Conservation (phyloP, 2,888 invertebrate genomes). For the Ariolimax columbianus region DNA sequence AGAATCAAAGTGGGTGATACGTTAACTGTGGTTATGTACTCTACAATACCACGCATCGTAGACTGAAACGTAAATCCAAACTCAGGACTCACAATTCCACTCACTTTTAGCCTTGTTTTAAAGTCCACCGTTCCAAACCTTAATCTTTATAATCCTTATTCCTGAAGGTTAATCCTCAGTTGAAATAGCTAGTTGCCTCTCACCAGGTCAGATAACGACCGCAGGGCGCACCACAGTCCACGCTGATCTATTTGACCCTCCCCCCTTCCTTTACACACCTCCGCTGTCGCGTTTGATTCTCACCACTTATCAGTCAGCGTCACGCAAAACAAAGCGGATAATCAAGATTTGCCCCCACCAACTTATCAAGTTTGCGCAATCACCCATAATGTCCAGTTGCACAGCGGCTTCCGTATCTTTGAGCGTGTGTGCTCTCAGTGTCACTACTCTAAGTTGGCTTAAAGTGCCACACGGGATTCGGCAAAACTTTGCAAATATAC, state of each 20-base stretch:
- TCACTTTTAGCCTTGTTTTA: too few species aligned
- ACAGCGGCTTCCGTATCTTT: neutral
- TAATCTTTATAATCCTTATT: neutral
- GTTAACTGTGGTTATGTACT: too few species aligned
- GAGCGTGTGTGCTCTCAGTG: neutral
- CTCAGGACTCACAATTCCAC: too few species aligned
- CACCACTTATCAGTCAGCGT: neutral
- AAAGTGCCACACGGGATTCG: too few species aligned
- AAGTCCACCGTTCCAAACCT: neutral
- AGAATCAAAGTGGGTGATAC: too few species aligned
- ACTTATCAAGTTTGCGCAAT: neutral
- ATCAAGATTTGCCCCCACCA: neutral
- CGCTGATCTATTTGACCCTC: conserved; percentile 2
- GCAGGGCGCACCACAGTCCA: neutral
- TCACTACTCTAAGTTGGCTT: neutral
- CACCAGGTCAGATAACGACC: neutral
- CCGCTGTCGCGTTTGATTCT: neutral
- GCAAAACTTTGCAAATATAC: neutral
- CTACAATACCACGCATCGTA: too few species aligned
- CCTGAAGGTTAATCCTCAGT: neutral
- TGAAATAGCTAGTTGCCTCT: neutral
- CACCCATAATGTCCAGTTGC: neutral
- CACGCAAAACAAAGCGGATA: neutral
- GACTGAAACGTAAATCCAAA: too few species aligned
- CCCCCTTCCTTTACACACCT: neutral